Evolutionary conservation across 2,113 vertebrate genomes (phyloP), one percentile per base, ranked within the genome.

Genomic region (Oplegnathus fasciatus): DNA sequence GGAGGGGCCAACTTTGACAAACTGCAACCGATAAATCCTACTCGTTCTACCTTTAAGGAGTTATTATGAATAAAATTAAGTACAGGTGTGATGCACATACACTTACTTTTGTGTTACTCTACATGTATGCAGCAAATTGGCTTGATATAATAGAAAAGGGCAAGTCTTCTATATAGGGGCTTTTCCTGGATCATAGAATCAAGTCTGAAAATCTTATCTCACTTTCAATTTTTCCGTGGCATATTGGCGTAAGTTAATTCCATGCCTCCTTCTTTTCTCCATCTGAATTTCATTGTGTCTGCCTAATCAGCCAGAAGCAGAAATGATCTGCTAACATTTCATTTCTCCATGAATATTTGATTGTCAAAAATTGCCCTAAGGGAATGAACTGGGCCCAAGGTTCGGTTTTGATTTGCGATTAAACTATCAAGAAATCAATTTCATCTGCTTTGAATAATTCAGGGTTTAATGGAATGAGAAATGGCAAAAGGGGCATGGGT

Each of bases 371-470:
- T 93, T 90, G 92, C 89, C 94, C 90, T 30, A 14, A 83, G 91
- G 92, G 93, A 93, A 90, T 82, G 84, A 88, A 89, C 94, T 84
- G 86, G 91, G 90, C 80, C 84, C 69, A 83, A 82, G 89, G 91
- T 94, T 94, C 26, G 74, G 86, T 91, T 94, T 94, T 94, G 93
- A 95, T 95, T 93, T 93, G 94, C 90, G 94, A 94, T 94, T 94
- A 94, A 95, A 93, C 93, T 92, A 95, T 95, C 92, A 94, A 93
- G 94, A 93, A 95, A 95, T 95, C 93, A 94, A 94, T 95, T 95
- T 94, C 77, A 83, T 91, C 88, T 91, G 91, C 88, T 94, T 95
- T 96, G 92, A 95, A 95, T 94, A 94, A 96, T 96, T 94, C 90
- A 95, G 83, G 75, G 87, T 91, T 93, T 95, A 94, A 96, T 95